Evolutionary conservation across 1,140 invertebrate species (phyloP), one percentile per base, ranked within the genome.

Genomic region (Cyphomyrmex costatus): DNA sequence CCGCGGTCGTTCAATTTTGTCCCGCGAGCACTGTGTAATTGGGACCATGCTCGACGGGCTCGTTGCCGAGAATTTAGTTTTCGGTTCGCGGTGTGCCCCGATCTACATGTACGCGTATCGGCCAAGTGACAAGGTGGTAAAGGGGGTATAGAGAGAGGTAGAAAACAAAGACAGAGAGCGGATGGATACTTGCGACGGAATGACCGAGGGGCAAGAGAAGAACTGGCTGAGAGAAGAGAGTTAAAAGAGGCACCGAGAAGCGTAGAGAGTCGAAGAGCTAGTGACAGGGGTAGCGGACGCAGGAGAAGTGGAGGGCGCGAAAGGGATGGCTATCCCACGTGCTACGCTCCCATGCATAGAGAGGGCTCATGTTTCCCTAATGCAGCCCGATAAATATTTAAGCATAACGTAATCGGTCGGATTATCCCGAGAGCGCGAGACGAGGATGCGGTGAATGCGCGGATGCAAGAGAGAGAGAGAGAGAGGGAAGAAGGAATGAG

Each of bases 321-420:
- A 93, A 92, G 89, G 79, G 92, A 90, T 88, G 89, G 82, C 87
- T 89, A 93, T 93, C 87, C 93, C 94, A 94, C 93, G 91, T 94
- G 94, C 92, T 93, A 85, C 89, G 89, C 93, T 95, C 93, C 93
- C 94, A 94, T 94, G 93, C 93, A 95, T 94, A 94, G 91, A 93
- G 93, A 93, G 90, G 91, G 93, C 93, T 95, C 94, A 95, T 94
- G 94, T 95, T 94, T 95, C 91, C 91, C 94, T 94, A 94, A 95
- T 95, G 93, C 92, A 86, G 88, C 87, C 87, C 92, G 92, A 95
- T 95, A 95, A 95, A 95, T 95, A 95, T 95, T 94, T 94, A 94
- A 95, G 92, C 91, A 91, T 92, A 93, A 94, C 94, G 93, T 94
- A 93, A 94, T 95, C 94, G 93, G 91, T 80, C 83, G 93, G 92